These are phyloP conservation scores for Galbula dea DNA, from an alignment of 2,113 vertebrate genomes.

Conservation along the genomic window DNA sequence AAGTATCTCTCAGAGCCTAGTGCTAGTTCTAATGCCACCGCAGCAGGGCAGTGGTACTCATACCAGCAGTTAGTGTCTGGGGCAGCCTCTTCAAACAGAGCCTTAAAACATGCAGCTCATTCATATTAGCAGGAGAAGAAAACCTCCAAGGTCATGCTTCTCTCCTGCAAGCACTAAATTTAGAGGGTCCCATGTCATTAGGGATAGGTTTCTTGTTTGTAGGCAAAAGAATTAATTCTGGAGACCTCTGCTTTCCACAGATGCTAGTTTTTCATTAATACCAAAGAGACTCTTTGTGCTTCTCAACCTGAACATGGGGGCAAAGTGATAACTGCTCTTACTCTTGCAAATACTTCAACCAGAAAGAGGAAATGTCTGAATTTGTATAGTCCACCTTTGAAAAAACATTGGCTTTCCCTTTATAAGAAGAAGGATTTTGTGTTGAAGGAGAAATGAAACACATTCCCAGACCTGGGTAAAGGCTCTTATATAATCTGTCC, in stretches of 20 bases:
- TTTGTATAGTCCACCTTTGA: conserved; percentile 3
- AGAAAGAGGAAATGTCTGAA: conserved; percentile 47
- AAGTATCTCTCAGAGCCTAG: neutral
- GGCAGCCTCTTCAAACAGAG: neutral
- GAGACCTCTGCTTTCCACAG: neutral
- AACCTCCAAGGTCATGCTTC: neutral
- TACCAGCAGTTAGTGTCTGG: neutral
- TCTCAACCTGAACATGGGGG: neutral
- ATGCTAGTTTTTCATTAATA: neutral
- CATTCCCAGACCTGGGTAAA: conserved; percentile 18
- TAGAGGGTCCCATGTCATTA: neutral
- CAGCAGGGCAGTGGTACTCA: neutral
- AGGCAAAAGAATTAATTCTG: neutral
- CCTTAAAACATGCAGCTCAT: rapidly evolving
- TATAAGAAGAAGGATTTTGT: conserved; percentile 30
- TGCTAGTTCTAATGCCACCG: neutral
- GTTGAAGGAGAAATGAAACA: conserved; percentile 36
- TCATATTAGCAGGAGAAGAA: neutral
- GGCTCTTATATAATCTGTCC: conserved; percentile 14
- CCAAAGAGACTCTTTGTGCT: neutral
- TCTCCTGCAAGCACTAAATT: neutral
- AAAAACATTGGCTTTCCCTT: conserved; percentile 14
- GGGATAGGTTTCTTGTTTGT: neutral
- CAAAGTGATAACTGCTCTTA: conserved; percentile 1
- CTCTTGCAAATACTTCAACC: neutral